Conservation (phyloP, 1,140 invertebrate species). For the Trachelipus rathkii region DNA sequence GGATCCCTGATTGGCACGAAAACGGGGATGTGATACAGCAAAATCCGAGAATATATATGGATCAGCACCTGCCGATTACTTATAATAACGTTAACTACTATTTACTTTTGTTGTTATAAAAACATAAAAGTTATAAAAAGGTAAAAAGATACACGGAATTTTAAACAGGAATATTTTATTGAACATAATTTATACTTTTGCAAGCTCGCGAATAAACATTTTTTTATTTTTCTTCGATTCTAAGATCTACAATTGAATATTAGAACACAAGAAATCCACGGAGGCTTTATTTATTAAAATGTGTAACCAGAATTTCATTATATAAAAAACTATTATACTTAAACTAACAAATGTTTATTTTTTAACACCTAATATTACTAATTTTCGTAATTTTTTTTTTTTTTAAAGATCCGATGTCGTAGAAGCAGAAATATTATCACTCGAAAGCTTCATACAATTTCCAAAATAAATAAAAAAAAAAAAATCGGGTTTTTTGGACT, state of each 20-base stretch:
- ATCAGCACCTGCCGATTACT: too few relatives aligned
- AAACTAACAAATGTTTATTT: not conserved
- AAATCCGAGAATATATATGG: too few relatives aligned
- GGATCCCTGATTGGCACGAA: too few relatives aligned
- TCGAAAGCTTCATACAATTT: not conserved
- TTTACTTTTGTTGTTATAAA: too few relatives aligned
- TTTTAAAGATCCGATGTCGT: not conserved
- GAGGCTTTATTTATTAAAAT: not conserved
- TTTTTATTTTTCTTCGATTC: not conserved
- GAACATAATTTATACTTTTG: not conserved
- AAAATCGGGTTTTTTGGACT: not conserved
- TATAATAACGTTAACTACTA: too few relatives aligned
- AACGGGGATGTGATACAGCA: too few relatives aligned
- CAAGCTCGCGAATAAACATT: not conserved
- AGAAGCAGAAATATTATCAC: not conserved
- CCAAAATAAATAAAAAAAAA: not conserved
- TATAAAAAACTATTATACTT: not conserved
- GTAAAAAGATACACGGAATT: too few relatives aligned
- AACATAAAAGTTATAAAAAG: too few relatives aligned
- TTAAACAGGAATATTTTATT: conserved; percentile 4
- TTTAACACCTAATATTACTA: not conserved
- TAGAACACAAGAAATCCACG: not conserved
- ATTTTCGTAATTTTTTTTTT: not conserved
- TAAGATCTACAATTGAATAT: not conserved
- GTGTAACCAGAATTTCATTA: not conserved